A percentile compares a stretch with the other conserved stretches of the same genome.
Conservation (phyloP, 2,888 invertebrate genomes). For the Biston betularia region DNA sequence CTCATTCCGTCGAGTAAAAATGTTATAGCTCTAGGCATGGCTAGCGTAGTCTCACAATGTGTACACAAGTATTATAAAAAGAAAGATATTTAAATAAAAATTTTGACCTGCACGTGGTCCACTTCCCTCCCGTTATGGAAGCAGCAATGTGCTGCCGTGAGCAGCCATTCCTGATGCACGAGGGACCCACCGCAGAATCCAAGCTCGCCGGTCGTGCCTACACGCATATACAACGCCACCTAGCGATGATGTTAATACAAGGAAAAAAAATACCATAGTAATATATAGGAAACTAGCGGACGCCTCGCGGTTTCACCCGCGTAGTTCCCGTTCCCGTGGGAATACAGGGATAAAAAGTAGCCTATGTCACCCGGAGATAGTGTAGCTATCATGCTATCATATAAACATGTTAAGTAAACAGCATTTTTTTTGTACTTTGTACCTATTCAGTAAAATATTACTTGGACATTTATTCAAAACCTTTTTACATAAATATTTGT, state of each 20-base stretch:
- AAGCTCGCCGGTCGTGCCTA: conserved; percentile 71
- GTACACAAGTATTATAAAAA: not conserved
- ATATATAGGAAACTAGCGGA: not conserved
- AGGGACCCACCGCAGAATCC: conserved; percentile 84
- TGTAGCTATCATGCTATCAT: no score
- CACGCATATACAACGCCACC: conserved; percentile 75
- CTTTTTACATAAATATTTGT: no score
- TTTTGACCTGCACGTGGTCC: conserved; percentile 71
- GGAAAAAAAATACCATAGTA: not conserved
- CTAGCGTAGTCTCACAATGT: no score
- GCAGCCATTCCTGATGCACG: conserved; percentile 73
- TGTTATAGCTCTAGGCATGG: no score
- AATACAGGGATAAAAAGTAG: no score
- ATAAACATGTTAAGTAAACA: no score
- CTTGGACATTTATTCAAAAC: no score
- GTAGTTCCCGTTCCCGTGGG: no score
- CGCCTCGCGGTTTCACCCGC: not conserved
- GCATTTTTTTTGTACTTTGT: no score
- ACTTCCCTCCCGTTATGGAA: conserved; percentile 68
- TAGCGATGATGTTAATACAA: conserved; percentile 34
- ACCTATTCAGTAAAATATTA: no score
- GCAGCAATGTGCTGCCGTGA: conserved; percentile 85
- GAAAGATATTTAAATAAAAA: not conserved
- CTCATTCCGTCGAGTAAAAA: no score
- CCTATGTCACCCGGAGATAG: no score